Conservation (phyloP, 1,140 invertebrate genomes). For the Bombus huntii region DNA sequence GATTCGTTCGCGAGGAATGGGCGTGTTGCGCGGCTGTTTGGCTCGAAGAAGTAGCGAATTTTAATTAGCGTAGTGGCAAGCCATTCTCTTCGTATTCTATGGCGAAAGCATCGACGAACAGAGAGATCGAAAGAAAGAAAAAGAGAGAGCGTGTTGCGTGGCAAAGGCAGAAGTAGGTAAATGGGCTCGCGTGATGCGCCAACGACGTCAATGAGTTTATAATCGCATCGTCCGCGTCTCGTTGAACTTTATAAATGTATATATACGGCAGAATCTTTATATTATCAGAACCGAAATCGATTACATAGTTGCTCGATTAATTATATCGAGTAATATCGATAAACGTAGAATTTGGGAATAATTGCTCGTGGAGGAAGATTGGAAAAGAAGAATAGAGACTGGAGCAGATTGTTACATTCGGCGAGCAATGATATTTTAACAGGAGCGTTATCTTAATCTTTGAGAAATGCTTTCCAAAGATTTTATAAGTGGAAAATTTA, state of each 20-base stretch:
- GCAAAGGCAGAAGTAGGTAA: slow-evolving; percentile 61
- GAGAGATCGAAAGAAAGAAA: background rate
- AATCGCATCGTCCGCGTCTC: slow-evolving; percentile 56
- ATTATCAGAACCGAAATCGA: no score
- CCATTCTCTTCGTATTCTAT: background rate
- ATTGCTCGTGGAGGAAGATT: no score
- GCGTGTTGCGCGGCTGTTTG: slow-evolving; percentile 5
- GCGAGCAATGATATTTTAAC: no score
- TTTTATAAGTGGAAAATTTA: no score
- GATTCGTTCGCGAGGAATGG: background rate
- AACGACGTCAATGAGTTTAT: slow-evolving; percentile 60
- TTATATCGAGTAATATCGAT: no score
- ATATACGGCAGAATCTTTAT: background rate
- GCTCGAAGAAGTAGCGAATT: background rate
- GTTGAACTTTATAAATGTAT: slow-evolving; percentile 59
- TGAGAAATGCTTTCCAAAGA: no score
- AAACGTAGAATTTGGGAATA: no score
- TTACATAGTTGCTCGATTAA: no score
- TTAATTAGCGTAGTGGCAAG: slow-evolving; percentile 39
- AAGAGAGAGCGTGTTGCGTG: slow-evolving; percentile 39
- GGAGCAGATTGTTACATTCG: no score
- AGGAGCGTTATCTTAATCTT: no score
- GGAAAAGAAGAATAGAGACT: no score
- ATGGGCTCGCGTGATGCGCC: slow-evolving; percentile 62
- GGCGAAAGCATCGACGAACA: no score